Percentiles rank a stretch among this genome's conserved stretches.
Evolutionary conservation across 2,888 invertebrate genomes (phyloP).

Genomic region (Alloplasta piceator): DNA sequence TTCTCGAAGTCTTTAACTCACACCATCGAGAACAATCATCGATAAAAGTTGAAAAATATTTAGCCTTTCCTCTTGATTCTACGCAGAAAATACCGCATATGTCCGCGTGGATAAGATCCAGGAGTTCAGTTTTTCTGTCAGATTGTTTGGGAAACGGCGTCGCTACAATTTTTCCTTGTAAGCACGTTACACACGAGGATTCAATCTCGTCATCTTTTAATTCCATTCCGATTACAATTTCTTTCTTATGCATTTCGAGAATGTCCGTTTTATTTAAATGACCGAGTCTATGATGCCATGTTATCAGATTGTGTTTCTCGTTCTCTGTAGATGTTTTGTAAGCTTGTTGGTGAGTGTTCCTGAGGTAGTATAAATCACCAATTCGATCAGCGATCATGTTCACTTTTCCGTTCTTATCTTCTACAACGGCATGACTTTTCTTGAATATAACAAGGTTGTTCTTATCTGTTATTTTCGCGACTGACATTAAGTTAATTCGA

Average conservation of each 20-base stretch:
- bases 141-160: not conserved
- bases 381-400: slow-evolving; percentile 52
- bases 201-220: not conserved
- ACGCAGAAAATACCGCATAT: not conserved
- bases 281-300: slow-evolving; percentile 44
- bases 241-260: slow-evolving; percentile 1
- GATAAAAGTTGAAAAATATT: slow-evolving; percentile 70
- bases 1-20: slow-evolving; percentile 64
- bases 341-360: not conserved
- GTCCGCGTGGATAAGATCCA: slow-evolving; percentile 22
- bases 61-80: slow-evolving; percentile 35
- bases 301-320: too few relatives aligned
- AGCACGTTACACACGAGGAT: not conserved
- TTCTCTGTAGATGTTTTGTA: not conserved
- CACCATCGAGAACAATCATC: slow-evolving; percentile 71
- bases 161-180: slow-evolving; percentile 10
- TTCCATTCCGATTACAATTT: not conserved
- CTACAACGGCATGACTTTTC: slow-evolving; percentile 47
- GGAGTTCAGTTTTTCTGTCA: not conserved
- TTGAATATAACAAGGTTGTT: slow-evolving; percentile 51
- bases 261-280: slow-evolving; percentile 45
- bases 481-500: slow-evolving; percentile 65
- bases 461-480: slow-evolving; percentile 65
- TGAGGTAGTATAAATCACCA: slow-evolving; percentile 58
- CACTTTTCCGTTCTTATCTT: slow-evolving; percentile 29